phyloP scores from a whole-genome alignment of 2,888 invertebrate species.

The Rhorus exstirpatorius region DNA sequence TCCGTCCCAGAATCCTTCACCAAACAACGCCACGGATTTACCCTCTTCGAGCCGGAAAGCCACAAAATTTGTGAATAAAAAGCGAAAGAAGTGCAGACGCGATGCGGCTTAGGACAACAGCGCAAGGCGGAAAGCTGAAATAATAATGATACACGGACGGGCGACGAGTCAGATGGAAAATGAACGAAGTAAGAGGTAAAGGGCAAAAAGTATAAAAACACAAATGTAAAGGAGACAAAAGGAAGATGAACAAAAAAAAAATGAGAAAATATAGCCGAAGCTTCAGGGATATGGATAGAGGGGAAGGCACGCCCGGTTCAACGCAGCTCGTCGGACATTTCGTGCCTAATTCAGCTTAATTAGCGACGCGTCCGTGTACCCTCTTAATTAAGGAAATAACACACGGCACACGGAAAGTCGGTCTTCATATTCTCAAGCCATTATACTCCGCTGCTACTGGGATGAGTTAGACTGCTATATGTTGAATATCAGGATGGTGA shows the following conservation, averaged over 20 bases:
- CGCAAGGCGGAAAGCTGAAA: conserved; percentile 5
- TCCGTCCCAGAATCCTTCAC: background rate
- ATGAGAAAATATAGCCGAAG: conserved; percentile 35
- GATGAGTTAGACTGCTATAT: too few species aligned
- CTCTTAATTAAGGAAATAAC: conserved; percentile 68
- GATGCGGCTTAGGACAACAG: background rate
- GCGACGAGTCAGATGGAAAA: conserved; percentile 33
- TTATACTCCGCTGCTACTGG: conserved; percentile 33
- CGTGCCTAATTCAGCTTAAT: conserved; percentile 71
- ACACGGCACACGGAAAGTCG: conserved; percentile 34
- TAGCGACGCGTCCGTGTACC: conserved; percentile 61
- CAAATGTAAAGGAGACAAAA: conserved; percentile 28
- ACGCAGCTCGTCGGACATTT: conserved; percentile 47
- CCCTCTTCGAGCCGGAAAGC: conserved; percentile 10
- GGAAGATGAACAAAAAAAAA: conserved; percentile 31
- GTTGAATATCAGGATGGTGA: background rate
- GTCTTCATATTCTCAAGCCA: conserved; percentile 24
- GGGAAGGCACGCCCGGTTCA: background rate
- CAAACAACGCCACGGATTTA: conserved; percentile 24
- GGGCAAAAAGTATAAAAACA: conserved; percentile 8
- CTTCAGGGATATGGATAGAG: conserved; percentile 20
- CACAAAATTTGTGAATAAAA: background rate
- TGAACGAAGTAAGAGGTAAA: conserved; percentile 25
- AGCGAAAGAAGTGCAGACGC: background rate
- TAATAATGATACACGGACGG: background rate